phyloP scores from a whole-genome alignment of 2,888 invertebrate species.

The Caradrina kadenii region DNA sequence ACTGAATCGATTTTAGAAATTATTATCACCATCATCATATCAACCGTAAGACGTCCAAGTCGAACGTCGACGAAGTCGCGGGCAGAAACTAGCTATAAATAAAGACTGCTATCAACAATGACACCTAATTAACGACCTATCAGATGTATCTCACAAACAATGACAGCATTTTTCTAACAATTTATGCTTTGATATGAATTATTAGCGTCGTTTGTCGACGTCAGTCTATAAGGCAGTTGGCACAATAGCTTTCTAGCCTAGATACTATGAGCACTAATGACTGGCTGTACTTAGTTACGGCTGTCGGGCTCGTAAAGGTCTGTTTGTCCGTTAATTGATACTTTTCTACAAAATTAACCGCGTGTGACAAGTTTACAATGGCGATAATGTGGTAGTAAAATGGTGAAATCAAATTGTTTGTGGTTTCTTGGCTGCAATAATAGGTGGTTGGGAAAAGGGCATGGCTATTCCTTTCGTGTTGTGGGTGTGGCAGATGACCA shows the following conservation, averaged over 20 bases:
- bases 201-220: constrained; percentile 40
- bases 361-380: constrained; percentile 30
- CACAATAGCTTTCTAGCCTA: constrained; percentile 64
- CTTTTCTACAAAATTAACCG: constrained; percentile 64
- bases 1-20: too few relatives aligned
- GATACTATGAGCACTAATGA: constrained; percentile 57
- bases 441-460: not conserved
- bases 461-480: not conserved
- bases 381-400: not conserved
- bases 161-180: constrained; percentile 32
- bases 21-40: too few relatives aligned
- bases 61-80: too few relatives aligned
- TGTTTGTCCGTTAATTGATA: constrained; percentile 63
- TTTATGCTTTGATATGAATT: constrained; percentile 24
- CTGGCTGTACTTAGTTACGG: constrained; percentile 50
- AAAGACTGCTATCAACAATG: constrained; percentile 12
- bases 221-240: constrained; percentile 35
- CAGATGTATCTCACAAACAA: constrained; percentile 34
- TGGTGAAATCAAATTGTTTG: constrained; percentile 13
- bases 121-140: constrained; percentile 34
- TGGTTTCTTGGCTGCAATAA: not conserved
- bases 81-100: too few relatives aligned
- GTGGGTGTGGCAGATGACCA: not conserved
- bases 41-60: too few relatives aligned
- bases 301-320: constrained; percentile 39